A percentile compares a stretch with the other conserved stretches of the same genome.
Evolutionary conservation across 1,140 invertebrate genomes (phyloP).

Genomic region (Drosophila mauritiana): DNA sequence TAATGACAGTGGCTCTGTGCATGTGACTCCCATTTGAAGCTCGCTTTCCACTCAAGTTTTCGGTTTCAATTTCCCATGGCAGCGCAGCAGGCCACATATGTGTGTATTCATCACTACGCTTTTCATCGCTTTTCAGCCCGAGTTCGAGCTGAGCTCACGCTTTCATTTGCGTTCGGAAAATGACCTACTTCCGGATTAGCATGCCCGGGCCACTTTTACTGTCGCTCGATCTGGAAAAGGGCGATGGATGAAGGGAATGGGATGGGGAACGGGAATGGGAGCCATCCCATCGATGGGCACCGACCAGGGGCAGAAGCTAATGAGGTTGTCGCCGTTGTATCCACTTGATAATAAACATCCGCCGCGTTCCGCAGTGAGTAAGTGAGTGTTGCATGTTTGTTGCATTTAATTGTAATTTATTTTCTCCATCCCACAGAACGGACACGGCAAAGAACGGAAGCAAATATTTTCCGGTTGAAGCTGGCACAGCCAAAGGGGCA

Average conservation of each 20-base stretch:
- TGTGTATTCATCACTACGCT: constrained; percentile 37
- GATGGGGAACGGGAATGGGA: too few relatives aligned
- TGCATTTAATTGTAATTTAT: constrained; percentile 81
- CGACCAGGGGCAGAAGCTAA: constrained; percentile 43
- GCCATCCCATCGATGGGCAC: constrained; percentile 1
- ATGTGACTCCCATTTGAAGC: constrained; percentile 20
- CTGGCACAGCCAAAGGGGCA: constrained; percentile 35
- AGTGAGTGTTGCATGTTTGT: constrained; percentile 58
- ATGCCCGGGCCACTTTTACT: constrained; percentile 66
- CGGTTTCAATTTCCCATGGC: constrained; percentile 68
- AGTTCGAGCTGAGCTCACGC: constrained; percentile 43
- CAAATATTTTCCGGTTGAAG: constrained; percentile 79
- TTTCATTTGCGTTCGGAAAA: constrained; percentile 79
- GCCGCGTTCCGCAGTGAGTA: constrained; percentile 56
- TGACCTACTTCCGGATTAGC: constrained; percentile 79
- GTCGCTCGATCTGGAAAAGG: constrained; percentile 46
- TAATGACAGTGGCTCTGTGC: constrained; percentile 34
- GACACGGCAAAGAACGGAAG: constrained; percentile 65
- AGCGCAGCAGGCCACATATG: constrained; percentile 14
- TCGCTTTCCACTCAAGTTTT: constrained; percentile 48
- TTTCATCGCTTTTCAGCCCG: constrained; percentile 54
- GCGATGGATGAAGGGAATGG: constrained; percentile 24
- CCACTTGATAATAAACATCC: constrained; percentile 68
- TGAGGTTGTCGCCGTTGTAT: constrained; percentile 57
- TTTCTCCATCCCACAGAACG: constrained; percentile 62